Percentiles rank a stretch among this genome's conserved stretches.
phyloP scores from a whole-genome alignment of 1,140 invertebrate genomes.

The Phymorhynchus buccinoides region DNA sequence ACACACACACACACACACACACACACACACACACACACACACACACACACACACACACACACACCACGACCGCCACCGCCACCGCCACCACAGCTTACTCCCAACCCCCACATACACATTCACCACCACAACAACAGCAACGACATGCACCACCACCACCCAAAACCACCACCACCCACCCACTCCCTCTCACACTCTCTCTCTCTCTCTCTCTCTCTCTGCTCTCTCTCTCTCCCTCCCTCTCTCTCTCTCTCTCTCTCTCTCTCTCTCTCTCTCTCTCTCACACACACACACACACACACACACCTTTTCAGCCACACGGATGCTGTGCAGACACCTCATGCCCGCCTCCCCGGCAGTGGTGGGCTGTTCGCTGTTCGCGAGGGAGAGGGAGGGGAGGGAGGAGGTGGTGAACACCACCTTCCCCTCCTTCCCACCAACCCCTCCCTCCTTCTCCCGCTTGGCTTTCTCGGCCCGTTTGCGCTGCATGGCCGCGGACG shows the following conservation, averaged over 20 bases:
- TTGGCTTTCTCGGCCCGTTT: slow-evolving; percentile 48
- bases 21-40: too few relatives aligned
- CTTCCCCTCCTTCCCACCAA: slow-evolving; percentile 17
- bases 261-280: neutral
- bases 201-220: too few relatives aligned
- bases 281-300: neutral
- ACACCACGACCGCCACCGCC: too few relatives aligned
- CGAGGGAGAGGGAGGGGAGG: slow-evolving; percentile 44
- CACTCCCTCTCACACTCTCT: too few relatives aligned
- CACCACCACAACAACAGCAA: neutral
- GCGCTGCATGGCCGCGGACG: slow-evolving; percentile 47
- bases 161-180: too few relatives aligned
- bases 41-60: too few relatives aligned
- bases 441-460: slow-evolving; percentile 43
- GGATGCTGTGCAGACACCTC: slow-evolving; percentile 46
- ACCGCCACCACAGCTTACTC: too few relatives aligned
- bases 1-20: too few relatives aligned
- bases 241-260: too few relatives aligned
- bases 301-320: slow-evolving; percentile 46
- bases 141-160: neutral
- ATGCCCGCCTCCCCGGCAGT: slow-evolving; percentile 49
- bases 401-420: neutral
- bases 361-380: slow-evolving; percentile 41
- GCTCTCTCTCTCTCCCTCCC: too few relatives aligned
- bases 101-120: too few relatives aligned